A percentile compares a stretch with the other conserved stretches of the same genome.
These are phyloP conservation scores for Onychomys torridus DNA, from an alignment of 2,797 vertebrate species.

Conservation along the genomic window DNA sequence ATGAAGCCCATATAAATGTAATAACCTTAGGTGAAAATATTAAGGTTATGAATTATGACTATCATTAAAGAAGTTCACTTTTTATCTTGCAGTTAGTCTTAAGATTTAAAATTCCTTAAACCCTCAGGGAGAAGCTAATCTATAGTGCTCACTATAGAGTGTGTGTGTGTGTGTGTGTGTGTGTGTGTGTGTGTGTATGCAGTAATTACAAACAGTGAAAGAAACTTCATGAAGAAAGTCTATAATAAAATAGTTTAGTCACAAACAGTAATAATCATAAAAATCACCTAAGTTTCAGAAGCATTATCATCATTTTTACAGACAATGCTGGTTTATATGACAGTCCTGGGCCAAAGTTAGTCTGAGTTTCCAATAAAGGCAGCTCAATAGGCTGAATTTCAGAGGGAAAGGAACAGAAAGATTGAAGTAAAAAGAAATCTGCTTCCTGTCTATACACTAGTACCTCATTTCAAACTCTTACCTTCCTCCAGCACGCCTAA, in stretches of 20 bases:
- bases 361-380: constrained; percentile 45
- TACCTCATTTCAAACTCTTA: constrained; percentile 49
- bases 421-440: not conserved
- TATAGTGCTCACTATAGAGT: not conserved
- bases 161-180: not conserved
- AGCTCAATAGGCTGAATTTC: not conserved
- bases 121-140: not conserved
- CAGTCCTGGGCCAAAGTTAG: not conserved
- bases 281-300: constrained; percentile 50
- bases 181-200: not conserved
- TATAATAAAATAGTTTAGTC: not conserved
- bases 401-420: constrained; percentile 32
- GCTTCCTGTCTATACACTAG: not conserved
- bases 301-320: constrained; percentile 18
- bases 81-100: constrained; percentile 38
- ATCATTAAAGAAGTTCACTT: constrained; percentile 38
- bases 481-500: constrained; percentile 46
- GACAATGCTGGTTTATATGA: not conserved
- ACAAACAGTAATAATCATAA: constrained; percentile 15
- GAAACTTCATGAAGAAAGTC: constrained; percentile 47
- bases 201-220: not conserved
- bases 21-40: constrained; percentile 9
- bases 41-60: constrained; percentile 44
- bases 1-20: constrained; percentile 5
- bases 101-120: constrained; percentile 67